phyloP scores from a whole-genome alignment of 2,797 vertebrate genomes.

The Clamator glandarius region DNA sequence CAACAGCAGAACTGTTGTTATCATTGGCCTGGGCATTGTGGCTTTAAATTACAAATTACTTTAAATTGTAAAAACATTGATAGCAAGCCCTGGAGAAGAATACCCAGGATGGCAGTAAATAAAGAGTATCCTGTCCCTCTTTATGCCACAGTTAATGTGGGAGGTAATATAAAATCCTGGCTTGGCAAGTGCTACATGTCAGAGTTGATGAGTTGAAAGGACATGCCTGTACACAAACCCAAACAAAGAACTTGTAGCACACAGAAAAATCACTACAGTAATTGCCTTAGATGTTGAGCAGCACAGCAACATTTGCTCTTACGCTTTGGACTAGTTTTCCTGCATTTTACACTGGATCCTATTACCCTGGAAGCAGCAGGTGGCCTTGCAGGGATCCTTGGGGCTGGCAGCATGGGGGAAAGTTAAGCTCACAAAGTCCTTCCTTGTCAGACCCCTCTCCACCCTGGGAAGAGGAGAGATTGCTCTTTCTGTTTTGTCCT shows the following conservation, averaged over 20 bases:
- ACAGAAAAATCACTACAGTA: background rate
- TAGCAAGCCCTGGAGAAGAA: slow-evolving; percentile 12
- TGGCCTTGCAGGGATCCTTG: slow-evolving; percentile 3
- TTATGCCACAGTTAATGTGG: background rate
- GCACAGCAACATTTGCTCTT: background rate
- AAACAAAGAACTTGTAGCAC: slow-evolving; percentile 1
- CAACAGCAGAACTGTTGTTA: slow-evolving; percentile 5
- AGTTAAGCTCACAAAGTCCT: slow-evolving; percentile 37
- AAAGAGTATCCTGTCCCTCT: slow-evolving; percentile 40
- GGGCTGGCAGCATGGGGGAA: background rate
- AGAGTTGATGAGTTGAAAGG: slow-evolving; percentile 25
- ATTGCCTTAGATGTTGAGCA: background rate
- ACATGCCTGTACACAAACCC: background rate
- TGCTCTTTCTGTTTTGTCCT: slow-evolving; percentile 29
- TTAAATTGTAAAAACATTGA: slow-evolving; percentile 37
- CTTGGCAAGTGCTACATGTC: background rate
- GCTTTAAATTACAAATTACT: slow-evolving; percentile 48
- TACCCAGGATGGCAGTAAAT: slow-evolving; percentile 24
- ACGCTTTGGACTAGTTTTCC: background rate
- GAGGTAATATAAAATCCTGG: background rate
- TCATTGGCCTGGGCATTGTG: background rate
- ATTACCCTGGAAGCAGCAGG: slow-evolving; percentile 14
- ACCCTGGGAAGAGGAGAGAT: background rate
- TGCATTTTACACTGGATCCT: slow-evolving; percentile 1
- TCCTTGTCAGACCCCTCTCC: slow-evolving; percentile 10